Evolutionary conservation across 2,797 vertebrate species (phyloP).

Genomic region (Rhincodon typus): DNA sequence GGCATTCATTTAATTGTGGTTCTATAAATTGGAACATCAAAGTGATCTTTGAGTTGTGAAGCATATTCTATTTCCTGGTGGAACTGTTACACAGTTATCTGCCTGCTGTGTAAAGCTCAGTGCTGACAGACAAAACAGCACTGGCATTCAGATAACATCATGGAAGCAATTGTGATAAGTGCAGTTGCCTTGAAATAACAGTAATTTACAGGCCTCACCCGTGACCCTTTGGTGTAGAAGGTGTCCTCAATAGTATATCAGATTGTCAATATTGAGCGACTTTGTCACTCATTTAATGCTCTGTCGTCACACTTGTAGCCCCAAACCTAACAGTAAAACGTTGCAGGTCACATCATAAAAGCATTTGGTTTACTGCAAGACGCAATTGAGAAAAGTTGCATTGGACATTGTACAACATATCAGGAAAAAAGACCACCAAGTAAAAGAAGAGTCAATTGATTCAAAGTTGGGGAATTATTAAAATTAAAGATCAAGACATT

Average conservation of each 20-base stretch:
- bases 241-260: neutral
- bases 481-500: neutral
- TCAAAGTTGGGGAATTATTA: neutral
- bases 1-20: neutral
- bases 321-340: neutral
- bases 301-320: conserved; percentile 32
- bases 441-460: neutral
- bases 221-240: neutral
- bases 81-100: neutral
- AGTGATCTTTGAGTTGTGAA: neutral
- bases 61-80: neutral
- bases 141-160: conserved; percentile 12
- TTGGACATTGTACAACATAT: neutral
- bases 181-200: conserved; percentile 8
- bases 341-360: neutral
- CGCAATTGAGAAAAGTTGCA: too few relatives aligned
- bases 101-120: conserved; percentile 24
- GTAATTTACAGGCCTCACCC: conserved; percentile 42
- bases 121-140: conserved; percentile 40
- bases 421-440: neutral
- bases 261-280: conserved; percentile 29
- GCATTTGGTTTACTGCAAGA: neutral
- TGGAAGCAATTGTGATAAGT: conserved; percentile 40
- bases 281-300: neutral
- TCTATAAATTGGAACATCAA: neutral